Evolutionary conservation across 2,888 invertebrate genomes (phyloP), one percentile per base, ranked within the genome.

Genomic region (Diabrotica balteata): DNA sequence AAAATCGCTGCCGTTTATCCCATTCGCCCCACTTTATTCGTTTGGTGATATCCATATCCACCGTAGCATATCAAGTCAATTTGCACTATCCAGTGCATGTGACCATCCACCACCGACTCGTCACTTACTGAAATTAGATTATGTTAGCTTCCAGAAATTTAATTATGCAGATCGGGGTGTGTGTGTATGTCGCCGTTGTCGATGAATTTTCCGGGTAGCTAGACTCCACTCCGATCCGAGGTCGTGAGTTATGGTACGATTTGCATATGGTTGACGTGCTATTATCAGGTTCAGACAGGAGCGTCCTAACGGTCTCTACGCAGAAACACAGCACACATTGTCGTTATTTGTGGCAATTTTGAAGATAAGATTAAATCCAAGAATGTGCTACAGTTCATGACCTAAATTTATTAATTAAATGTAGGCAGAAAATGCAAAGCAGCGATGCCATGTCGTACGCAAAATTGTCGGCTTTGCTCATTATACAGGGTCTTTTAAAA

Each of bases 21-120:
- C 9, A 52, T n/a, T 10, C 44, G 10, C 9, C 52, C 52, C 42
- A 43, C 54, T 54, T 44, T 43, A 54, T 54, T 72, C 73, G 76
- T 73, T 32, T 32, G 32, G 32, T 73, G 76, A 74, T 75, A 66
- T 63, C 66, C 74, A 70, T 70, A 69, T 67, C 72, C 72, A 75
- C 75, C 75, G 73, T 76, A 72, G 42, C 61, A 62, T 63, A 57
- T 44, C 49, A 49, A 51, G 63, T 55, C 51, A 51, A 17, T 63
- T 43, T 44, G 50, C 54, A 43, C 54, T 43, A 54, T 54, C 43
- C 42, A 51, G 57, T 58, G 58, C 58, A 63, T 63, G 63, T 61
- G 53, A 50, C 53, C 52, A 22, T 52, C 51, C 8, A 46, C 44
- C 17, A 57, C 44, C 22, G 62, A 62, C 55, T 54, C 59, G 44